These are phyloP conservation scores for Sebastes reedi DNA, from an alignment of 2,797 vertebrate species.

Conservation along the genomic window DNA sequence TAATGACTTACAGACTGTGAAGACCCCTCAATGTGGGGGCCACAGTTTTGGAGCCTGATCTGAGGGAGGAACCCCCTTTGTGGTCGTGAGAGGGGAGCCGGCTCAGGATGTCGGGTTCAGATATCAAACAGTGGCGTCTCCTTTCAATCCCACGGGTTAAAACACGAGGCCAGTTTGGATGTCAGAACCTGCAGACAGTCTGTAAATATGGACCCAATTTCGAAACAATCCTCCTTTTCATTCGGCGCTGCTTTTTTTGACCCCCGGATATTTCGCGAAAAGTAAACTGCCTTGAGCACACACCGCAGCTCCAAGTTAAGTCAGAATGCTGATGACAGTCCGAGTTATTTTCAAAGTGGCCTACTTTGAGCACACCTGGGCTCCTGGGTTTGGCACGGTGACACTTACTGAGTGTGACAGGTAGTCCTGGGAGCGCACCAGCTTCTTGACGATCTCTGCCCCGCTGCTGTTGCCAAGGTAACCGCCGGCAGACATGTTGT, in stretches of 20 bases:
- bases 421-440: constrained; percentile 76
- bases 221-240: constrained; percentile 58
- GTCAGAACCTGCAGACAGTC: constrained; percentile 37
- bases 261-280: constrained; percentile 9
- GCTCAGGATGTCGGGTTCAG: constrained; percentile 51
- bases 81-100: constrained; percentile 44
- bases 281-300: constrained; percentile 37
- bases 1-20: constrained; percentile 70
- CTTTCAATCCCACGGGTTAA: constrained; percentile 41
- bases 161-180: constrained; percentile 30
- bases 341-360: constrained; percentile 49
- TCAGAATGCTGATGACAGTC: constrained; percentile 2
- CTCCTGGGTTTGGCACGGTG: constrained; percentile 24
- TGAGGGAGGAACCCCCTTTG: constrained; percentile 66
- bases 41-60: constrained; percentile 44
- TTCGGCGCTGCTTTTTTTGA: constrained; percentile 1
- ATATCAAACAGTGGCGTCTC: constrained; percentile 67
- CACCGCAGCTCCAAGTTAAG: constrained; percentile 11
- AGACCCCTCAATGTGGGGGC: constrained; percentile 47
- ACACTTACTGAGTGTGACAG: constrained; percentile 88
- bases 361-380: constrained; percentile 61
- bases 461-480: constrained; percentile 79
- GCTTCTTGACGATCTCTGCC: constrained; percentile 69
- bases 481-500: constrained; percentile 74
- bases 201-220: constrained; percentile 50